These are phyloP conservation scores for Pycnonotus jocosus DNA, from an alignment of 2,113 vertebrate species.

Conservation along the genomic window DNA sequence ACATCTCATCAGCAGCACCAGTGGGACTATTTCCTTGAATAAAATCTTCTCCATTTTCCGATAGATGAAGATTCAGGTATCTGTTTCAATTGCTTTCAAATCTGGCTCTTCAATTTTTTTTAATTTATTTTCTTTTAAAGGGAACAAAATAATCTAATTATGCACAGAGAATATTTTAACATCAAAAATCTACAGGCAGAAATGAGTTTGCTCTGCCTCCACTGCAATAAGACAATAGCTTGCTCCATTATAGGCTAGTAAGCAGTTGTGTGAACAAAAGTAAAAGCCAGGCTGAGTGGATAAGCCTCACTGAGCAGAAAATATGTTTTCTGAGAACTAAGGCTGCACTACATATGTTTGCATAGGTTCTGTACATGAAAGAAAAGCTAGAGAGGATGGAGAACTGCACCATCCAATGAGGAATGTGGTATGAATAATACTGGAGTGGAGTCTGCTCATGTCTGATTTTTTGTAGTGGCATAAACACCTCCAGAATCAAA, in stretches of 20 bases:
- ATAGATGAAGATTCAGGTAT: background rate
- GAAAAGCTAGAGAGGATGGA: background rate
- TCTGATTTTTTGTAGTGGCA: background rate
- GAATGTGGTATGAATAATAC: background rate
- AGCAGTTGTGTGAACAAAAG: background rate
- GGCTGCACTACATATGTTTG: background rate
- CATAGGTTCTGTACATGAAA: background rate
- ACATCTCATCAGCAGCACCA: background rate
- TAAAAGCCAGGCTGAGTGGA: background rate
- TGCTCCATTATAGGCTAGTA: background rate
- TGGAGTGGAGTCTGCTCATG: background rate
- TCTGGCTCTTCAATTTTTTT: background rate
- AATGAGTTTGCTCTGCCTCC: background rate
- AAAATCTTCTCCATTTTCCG: background rate
- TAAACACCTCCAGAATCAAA: background rate
- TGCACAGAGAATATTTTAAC: background rate
- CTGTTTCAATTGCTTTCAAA: background rate
- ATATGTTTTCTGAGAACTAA: background rate
- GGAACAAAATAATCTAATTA: background rate
- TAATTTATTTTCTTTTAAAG: too few species aligned
- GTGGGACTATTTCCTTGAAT: background rate
- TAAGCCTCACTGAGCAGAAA: background rate
- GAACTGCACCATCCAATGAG: background rate
- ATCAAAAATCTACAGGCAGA: background rate
- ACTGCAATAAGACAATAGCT: background rate